Conservation (phyloP, 2,888 invertebrate species). For the Mesorhabditis belari region DNA sequence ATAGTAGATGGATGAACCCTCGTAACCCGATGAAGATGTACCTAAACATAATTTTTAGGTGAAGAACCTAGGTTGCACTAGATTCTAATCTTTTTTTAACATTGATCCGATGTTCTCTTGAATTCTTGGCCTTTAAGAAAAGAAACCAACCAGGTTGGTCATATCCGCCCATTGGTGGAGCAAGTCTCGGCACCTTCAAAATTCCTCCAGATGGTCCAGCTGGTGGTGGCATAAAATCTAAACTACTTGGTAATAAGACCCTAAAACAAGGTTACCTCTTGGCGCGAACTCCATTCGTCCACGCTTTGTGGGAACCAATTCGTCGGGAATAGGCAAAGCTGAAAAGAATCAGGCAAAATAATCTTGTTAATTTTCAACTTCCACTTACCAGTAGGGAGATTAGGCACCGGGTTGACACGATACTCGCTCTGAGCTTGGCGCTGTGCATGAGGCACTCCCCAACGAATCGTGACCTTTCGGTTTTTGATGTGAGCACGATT, state of each 20-base stretch:
- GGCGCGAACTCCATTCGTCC: conserved; percentile 12
- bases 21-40: conserved; percentile 2
- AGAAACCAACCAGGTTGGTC: background rate
- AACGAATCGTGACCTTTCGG: conserved; percentile 86
- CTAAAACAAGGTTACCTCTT: conserved; percentile 43
- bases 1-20: conserved; percentile 68
- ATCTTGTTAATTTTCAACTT: background rate
- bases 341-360: background rate
- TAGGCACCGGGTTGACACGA: conserved; percentile 41
- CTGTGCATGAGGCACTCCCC: conserved; percentile 87
- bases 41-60: too few species aligned
- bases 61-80: too few species aligned
- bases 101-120: too few species aligned
- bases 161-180: conserved; percentile 4
- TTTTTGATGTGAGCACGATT: conserved; percentile 81
- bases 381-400: conserved; percentile 32
- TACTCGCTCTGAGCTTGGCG: conserved; percentile 38
- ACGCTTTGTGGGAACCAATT: conserved; percentile 22
- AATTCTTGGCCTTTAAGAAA: too few species aligned
- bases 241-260: conserved; percentile 55
- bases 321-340: conserved; percentile 24
- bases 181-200: conserved; percentile 22
- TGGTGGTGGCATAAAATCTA: background rate
- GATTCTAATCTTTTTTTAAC: too few species aligned
- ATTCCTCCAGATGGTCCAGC: conserved; percentile 1